A percentile compares a stretch with the other conserved stretches of the same genome.
Conservation (phyloP, 1,140 invertebrate genomes). For the Ectropis grisescens region DNA sequence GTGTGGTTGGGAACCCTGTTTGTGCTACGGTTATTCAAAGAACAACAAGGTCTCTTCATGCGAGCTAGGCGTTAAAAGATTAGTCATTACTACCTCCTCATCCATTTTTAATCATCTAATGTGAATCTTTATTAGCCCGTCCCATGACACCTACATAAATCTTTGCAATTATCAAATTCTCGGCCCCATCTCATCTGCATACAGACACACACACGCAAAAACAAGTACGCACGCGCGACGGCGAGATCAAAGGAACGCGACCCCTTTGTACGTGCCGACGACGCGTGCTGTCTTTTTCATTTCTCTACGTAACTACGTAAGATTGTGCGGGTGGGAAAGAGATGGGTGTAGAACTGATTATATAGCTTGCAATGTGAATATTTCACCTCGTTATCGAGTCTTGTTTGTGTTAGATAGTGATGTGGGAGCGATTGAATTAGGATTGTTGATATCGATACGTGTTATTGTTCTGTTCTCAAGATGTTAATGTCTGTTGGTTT, state of each 20-base stretch:
- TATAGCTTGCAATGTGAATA: constrained; percentile 64
- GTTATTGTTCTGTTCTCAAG: no score
- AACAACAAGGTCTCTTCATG: no score
- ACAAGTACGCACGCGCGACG: constrained; percentile 55
- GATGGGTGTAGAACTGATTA: constrained; percentile 44
- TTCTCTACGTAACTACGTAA: constrained; percentile 25
- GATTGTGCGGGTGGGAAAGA: constrained; percentile 32
- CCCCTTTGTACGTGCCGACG: constrained; percentile 62
- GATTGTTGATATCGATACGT: constrained; percentile 38
- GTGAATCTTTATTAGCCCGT: no score
- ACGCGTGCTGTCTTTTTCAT: constrained; percentile 60
- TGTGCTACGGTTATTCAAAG: no score
- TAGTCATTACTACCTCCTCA: no score
- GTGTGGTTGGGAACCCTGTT: no score
- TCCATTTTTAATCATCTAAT: no score
- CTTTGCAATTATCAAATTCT: constrained; percentile 70
- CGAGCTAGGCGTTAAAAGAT: no score
- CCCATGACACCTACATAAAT: no score
- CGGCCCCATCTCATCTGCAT: constrained; percentile 60
- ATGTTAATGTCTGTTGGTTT: no score
- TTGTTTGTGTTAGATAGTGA: constrained; percentile 68
- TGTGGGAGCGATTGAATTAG: constrained; percentile 32
- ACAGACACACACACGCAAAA: constrained; percentile 42
- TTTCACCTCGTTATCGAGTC: constrained; percentile 69
- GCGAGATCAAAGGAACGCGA: constrained; percentile 62